Conservation (phyloP, 1,140 invertebrate genomes). For the Drosophila lini region DNA sequence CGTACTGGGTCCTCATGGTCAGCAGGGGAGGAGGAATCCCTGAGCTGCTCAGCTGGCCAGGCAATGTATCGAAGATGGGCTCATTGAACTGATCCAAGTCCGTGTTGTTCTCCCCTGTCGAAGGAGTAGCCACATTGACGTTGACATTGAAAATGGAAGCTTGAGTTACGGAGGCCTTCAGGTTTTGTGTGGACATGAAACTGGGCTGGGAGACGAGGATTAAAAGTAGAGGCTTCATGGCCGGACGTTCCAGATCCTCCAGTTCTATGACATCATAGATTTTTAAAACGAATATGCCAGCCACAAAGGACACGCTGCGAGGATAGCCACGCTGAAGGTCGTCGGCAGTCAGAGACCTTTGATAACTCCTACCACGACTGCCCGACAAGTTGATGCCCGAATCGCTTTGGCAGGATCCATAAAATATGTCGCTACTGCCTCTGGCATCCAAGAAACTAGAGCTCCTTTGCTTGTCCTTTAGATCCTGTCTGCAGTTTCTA, state of each 20-base stretch:
- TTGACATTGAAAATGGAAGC: conserved; percentile 76
- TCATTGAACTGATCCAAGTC: conserved; percentile 38
- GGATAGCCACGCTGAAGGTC: conserved; percentile 35
- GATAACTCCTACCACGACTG: neutral
- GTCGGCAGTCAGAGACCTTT: neutral
- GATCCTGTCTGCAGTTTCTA: neutral
- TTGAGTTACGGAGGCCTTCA: conserved; percentile 46
- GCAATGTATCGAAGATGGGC: conserved; percentile 66
- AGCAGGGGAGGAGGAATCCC: conserved; percentile 75
- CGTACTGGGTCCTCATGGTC: conserved; percentile 49
- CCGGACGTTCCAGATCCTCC: conserved; percentile 9
- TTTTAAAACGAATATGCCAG: conserved; percentile 69
- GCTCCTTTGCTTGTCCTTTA: neutral
- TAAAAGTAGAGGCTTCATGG: conserved; percentile 49
- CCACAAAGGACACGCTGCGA: conserved; percentile 73
- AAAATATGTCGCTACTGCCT: conserved; percentile 32
- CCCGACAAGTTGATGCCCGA: conserved; percentile 56
- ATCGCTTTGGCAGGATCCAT: conserved; percentile 55
- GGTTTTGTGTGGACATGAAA: conserved; percentile 66
- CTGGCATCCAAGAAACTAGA: conserved; percentile 27
- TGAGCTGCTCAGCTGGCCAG: conserved; percentile 59
- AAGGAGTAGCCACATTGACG: conserved; percentile 32
- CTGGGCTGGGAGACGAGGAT: conserved; percentile 76
- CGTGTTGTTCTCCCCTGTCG: neutral
- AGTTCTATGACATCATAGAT: conserved; percentile 62